Base-by-base conservation (phyloP, 2,113 vertebrate species). In the Octodon degus region DNA sequence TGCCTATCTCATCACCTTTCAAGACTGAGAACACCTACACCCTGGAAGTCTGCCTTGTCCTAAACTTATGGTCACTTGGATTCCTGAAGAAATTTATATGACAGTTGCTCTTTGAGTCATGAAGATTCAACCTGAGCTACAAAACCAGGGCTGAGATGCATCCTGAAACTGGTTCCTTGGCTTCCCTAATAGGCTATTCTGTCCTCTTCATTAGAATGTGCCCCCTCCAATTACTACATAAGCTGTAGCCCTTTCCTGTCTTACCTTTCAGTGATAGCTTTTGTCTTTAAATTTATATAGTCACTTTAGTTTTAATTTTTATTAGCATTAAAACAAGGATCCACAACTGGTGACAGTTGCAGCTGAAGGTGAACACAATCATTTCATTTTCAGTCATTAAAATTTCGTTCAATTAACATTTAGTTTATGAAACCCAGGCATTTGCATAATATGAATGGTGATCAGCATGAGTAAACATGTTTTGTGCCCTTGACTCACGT, bases 311-410 rank as follows among this genome's bases (percentile, higher is more conserved):
- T 80, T 80, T 55, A 32, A 34, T 80, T 55, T 34, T 27, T 50
- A 80, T 80, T 55, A 55, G 34, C 32, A 55, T 32, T 55, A 34
- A 80, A 80, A 80, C 77, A 79, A 50, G 43, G 14, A 79, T 50
- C 43, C 27, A 79, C 14, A 32, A 17, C 17, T 19, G 7, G 47
- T 53, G 47, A 80, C 77, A 53, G 32, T 80, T 34, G 8, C 2
- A 81, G 72, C 65, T 77, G 81, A 86, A 94, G 40, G 19, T 60
- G 22, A 83, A 47, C 5, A 5, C 47, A 83, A 37, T 88, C 62
- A 74, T 87, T 84, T 96, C 30, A 32, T 88, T 87, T 95, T 89
- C 40, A 94, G 60, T 68, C 60, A n/a, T 63, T 90, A 30, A 92
- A 80, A 34, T 95, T 80, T 92, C 77, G 72, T 88, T 90, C 58